phyloP scores from a whole-genome alignment of 2,797 vertebrate species.

The Sebastes vulpes region DNA sequence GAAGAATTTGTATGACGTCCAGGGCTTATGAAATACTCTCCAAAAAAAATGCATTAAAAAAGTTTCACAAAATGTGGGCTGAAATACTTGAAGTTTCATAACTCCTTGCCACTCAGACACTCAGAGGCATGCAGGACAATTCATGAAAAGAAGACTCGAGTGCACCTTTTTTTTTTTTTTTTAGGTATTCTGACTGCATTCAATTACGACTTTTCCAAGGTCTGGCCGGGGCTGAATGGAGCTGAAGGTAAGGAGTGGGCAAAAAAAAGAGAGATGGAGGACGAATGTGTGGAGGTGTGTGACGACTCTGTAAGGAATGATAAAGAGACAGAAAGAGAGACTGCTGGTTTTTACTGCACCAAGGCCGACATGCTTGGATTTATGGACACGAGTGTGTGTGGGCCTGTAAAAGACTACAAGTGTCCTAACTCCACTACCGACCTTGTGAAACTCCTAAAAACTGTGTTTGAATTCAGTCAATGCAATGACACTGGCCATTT shows the following conservation, averaged over 20 bases:
- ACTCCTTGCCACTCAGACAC: not conserved
- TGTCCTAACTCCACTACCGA: constrained; percentile 36
- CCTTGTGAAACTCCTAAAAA: constrained; percentile 73
- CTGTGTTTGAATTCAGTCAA: constrained; percentile 43
- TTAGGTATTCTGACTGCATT: constrained; percentile 29
- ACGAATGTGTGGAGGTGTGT: constrained; percentile 69
- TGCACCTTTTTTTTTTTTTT: not conserved
- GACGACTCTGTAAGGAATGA: constrained; percentile 75
- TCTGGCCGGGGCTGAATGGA: constrained; percentile 43
- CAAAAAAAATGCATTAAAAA: not conserved
- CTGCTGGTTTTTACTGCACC: constrained; percentile 77
- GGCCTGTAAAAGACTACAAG: constrained; percentile 17
- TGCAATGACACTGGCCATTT: constrained; percentile 47
- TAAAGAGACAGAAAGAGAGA: constrained; percentile 70
- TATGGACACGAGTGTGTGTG: constrained; percentile 48
- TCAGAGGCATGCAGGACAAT: constrained; percentile 13
- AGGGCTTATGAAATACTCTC: not conserved
- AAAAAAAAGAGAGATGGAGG: constrained; percentile 32
- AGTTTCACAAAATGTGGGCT: not conserved
- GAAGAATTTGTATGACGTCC: constrained; percentile 12
- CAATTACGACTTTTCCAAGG: constrained; percentile 57
- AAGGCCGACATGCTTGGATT: constrained; percentile 81
- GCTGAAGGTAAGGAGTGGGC: constrained; percentile 27
- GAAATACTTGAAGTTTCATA: constrained; percentile 25
- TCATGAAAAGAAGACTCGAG: constrained; percentile 12